Conservation (phyloP, 2,797 vertebrate species). For the Myoxocephalus aenaeus region DNA sequence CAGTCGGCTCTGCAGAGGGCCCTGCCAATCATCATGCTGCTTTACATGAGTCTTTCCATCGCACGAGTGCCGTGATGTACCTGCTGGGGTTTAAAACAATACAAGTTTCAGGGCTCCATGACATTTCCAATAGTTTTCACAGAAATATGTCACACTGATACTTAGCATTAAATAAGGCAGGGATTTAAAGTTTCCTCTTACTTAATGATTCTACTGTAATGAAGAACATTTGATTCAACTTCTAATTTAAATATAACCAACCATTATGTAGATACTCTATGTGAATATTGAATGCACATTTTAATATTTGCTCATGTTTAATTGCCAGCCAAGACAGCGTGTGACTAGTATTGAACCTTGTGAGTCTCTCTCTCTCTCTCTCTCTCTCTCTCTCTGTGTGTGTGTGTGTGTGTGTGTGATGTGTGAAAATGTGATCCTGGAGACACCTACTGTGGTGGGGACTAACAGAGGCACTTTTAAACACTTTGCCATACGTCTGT, state of each 20-base stretch:
- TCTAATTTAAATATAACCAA: not conserved
- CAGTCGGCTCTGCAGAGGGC: slow-evolving; percentile 67
- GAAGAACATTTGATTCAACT: not conserved
- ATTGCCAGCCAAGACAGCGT: not conserved
- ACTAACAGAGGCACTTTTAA: not conserved
- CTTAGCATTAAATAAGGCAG: not conserved
- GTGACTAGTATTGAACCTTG: not conserved
- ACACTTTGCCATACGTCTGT: not conserved
- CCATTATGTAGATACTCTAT: not conserved
- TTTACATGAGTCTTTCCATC: slow-evolving; percentile 64
- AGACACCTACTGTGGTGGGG: no score
- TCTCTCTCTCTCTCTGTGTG: no score
- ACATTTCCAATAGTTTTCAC: slow-evolving; percentile 21
- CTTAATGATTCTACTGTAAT: not conserved
- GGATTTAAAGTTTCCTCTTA: not conserved
- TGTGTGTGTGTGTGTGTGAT: not conserved
- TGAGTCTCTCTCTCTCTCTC: not conserved
- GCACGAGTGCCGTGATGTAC: slow-evolving; percentile 46
- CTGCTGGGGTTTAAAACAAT: slow-evolving; percentile 55
- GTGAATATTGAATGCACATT: not conserved
- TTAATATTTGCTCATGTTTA: not conserved
- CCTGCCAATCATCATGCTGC: slow-evolving; percentile 79
- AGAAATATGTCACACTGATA: slow-evolving; percentile 4
- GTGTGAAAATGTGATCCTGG: not conserved
- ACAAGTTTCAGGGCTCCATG: slow-evolving; percentile 14